Conservation (phyloP, 1,140 invertebrate genomes). For the Lasioglossum albipes region DNA sequence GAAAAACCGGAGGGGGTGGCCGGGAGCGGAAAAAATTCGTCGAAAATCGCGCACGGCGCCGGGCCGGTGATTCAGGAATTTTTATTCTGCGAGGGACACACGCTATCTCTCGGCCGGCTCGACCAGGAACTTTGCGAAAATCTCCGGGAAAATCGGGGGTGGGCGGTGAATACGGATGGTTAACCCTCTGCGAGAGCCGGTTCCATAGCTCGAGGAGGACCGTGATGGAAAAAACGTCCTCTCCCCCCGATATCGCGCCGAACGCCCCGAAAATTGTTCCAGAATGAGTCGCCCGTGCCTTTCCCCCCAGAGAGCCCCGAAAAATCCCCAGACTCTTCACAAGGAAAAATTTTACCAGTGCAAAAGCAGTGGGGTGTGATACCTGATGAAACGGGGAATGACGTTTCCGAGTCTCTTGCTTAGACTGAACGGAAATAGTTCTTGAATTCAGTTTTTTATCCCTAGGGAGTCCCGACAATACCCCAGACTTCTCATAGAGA, state of each 20-base stretch:
- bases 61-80: conserved; percentile 29
- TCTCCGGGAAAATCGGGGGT: neutral
- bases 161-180: neutral
- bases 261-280: neutral
- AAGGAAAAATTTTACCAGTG: too few relatives aligned
- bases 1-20: neutral
- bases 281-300: neutral
- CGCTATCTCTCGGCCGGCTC: neutral
- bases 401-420: too few relatives aligned
- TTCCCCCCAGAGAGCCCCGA: too few relatives aligned
- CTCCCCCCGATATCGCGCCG: neutral
- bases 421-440: too few relatives aligned
- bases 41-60: conserved; percentile 37
- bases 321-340: too few relatives aligned
- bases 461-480: too few relatives aligned
- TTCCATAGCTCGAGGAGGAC: neutral
- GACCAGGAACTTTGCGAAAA: conserved; percentile 10
- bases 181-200: conserved; percentile 1
- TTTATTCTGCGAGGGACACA: neutral
- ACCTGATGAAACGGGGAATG: too few relatives aligned
- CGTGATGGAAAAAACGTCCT: neutral
- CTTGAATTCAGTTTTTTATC: too few relatives aligned
- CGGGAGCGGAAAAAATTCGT: conserved; percentile 41
- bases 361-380: too few relatives aligned
- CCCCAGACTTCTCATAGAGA: too few relatives aligned